Conservation (phyloP, 2,113 vertebrate species). For the Pseudorasbora parva region DNA sequence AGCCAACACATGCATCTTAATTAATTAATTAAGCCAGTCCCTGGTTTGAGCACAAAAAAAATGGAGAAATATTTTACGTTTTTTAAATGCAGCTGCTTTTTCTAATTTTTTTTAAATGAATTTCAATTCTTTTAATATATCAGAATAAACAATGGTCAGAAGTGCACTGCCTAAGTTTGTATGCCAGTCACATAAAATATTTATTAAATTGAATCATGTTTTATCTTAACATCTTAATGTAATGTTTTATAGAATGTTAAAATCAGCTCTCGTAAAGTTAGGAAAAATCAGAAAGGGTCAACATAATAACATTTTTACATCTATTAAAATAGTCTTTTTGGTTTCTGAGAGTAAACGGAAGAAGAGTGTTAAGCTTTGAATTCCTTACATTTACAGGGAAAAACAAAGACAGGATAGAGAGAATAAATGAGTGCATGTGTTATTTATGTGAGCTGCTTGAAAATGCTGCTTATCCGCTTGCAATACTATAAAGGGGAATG, state of each 20-base stretch:
- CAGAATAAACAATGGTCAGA: no score
- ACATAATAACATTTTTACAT: neutral
- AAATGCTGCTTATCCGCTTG: constrained; percentile 19
- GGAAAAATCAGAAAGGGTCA: neutral
- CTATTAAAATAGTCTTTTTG: neutral
- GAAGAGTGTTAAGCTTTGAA: neutral
- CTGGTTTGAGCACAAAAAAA: neutral
- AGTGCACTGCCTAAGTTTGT: no score
- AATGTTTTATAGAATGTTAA: neutral
- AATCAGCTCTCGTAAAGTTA: neutral
- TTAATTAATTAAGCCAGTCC: neutral
- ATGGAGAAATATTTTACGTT: neutral
- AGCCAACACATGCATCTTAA: neutral
- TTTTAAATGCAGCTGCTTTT: neutral
- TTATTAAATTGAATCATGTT: no score
- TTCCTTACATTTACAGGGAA: constrained; percentile 13
- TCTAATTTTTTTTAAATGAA: no score
- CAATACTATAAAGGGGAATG: constrained; percentile 38
- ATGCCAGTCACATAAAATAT: no score
- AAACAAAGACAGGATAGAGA: constrained; percentile 10
- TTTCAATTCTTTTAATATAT: no score
- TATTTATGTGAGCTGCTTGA: constrained; percentile 33
- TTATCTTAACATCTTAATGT: no score
- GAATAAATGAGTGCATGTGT: constrained; percentile 29
- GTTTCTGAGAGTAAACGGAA: neutral